A percentile compares a stretch with the other conserved stretches of the same genome.
Conservation (phyloP, 2,113 vertebrate species). For the Puma concolor region DNA sequence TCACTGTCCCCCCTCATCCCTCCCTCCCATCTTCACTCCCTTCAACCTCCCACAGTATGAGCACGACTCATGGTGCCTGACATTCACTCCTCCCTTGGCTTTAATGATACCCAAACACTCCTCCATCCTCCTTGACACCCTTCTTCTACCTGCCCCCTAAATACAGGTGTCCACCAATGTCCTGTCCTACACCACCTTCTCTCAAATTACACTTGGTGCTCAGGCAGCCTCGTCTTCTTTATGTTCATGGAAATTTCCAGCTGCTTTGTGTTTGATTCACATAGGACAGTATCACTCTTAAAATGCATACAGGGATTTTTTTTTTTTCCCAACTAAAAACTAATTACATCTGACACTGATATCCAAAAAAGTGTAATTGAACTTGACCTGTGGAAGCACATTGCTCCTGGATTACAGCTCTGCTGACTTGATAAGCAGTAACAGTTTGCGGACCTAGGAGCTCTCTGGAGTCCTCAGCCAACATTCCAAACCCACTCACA, state of each 20-base stretch:
- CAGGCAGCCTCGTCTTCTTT: background rate
- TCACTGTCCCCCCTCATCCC: background rate
- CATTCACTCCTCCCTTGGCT: too few species aligned
- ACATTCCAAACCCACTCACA: background rate
- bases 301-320: background rate
- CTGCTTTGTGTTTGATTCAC: background rate
- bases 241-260: background rate
- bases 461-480: background rate
- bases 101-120: background rate
- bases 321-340: background rate
- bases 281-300: background rate
- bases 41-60: background rate
- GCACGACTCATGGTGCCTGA: background rate
- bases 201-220: background rate
- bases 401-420: background rate
- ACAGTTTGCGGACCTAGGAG: rapidly evolving
- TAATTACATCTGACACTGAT: background rate
- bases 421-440: background rate
- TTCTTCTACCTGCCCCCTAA: background rate
- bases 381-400: background rate
- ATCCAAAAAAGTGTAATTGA: background rate
- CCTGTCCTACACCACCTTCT: background rate
- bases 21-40: background rate
- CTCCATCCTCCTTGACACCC: background rate
- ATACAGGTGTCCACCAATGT: background rate